Base-by-base conservation (phyloP, 1,140 invertebrate species). In the Drosophila yakuba region DNA sequence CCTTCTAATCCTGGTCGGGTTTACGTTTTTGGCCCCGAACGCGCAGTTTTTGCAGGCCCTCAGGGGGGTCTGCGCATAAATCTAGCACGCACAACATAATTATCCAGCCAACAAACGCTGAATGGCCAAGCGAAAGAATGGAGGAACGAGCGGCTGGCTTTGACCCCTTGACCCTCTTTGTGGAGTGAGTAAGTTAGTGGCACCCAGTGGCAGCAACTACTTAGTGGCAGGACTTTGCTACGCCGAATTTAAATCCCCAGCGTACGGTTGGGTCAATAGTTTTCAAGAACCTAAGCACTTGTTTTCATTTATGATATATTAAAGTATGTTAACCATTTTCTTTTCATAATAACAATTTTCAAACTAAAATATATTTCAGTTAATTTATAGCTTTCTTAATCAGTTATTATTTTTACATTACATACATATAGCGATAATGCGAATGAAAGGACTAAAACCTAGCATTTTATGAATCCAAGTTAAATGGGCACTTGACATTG, bases 81-180 rank as follows among this genome's bases (percentile, higher is more conserved):
- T 89, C 84, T 84, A 69, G 41, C 77, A 80, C 84, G 84, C 80
- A 89, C 73, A 88, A 78, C 84, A 89, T 89, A 89, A 89, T 89
- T 89, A 89, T 89, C 84, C 84, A 84, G 84, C 79, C 84, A 89
- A 89, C 84, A 89, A 78, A 71, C 84, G 74, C 76, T 89, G 88
- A 89, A 88, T 83, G 81, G 74, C 77, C 60, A 36, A 51, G 43
- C 54, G 62, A 67, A 48, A 74, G 58, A 43, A 60, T 64, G 75
- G 62, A 60, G 45, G 10, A 45, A 23, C 8, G 43, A 14, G 8
- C 14, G 43, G 17, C 17, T 10, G 3, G 10, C 1, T 32, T 32
- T 11, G 17, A 3, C 17, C 10, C 43, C 17, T 12, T 10, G 23
- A n/a, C 6, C 44, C 63, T 44, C 23, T 12, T 28, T 20, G 14